Conservation (phyloP, 2,113 vertebrate species). For the Damaliscus lunatus region DNA sequence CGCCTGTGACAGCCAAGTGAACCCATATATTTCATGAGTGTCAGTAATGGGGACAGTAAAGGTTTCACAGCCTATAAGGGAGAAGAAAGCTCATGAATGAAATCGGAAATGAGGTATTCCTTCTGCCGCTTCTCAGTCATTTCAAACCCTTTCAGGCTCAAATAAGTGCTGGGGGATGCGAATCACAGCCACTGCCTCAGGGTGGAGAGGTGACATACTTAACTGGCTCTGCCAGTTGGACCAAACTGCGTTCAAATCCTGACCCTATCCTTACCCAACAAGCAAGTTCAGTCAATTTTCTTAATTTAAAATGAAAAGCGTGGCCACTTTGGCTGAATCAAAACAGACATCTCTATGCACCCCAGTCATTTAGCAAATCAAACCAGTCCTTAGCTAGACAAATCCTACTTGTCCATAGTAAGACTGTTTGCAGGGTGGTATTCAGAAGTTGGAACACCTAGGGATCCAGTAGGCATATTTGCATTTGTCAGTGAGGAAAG, state of each 20-base stretch:
- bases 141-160: neutral
- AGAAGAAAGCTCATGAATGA: neutral
- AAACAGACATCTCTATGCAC: neutral
- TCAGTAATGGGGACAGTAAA: neutral
- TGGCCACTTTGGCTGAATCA: neutral
- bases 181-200: neutral
- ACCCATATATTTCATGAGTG: neutral
- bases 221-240: neutral
- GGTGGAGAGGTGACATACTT: neutral
- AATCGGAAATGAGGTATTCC: neutral
- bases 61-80: constrained; percentile 2
- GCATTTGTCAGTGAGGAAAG: neutral
- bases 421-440: neutral
- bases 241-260: neutral
- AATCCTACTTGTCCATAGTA: neutral
- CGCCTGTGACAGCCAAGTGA: neutral
- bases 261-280: neutral
- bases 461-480: neutral
- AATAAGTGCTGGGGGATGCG: neutral
- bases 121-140: neutral
- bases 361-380: neutral
- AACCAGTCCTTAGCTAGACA: neutral
- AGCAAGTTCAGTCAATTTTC: neutral
- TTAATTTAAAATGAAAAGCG: neutral
- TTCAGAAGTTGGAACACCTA: neutral